These are phyloP conservation scores for Margaritifera margaritifera DNA, from an alignment of 2,888 invertebrate genomes.

Conservation along the genomic window DNA sequence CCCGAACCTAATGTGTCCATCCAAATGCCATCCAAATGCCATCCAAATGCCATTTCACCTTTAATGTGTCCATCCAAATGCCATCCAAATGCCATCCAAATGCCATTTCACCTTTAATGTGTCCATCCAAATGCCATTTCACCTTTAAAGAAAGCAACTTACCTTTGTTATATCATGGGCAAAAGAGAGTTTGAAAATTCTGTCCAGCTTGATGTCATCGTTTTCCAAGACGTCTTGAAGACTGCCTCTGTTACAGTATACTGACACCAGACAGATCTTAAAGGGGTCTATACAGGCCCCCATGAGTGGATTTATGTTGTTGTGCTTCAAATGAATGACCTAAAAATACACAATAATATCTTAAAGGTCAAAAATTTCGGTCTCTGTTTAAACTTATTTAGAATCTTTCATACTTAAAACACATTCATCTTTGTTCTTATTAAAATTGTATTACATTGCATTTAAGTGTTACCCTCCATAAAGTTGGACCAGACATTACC, in stretches of 20 bases:
- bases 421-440: too few relatives aligned
- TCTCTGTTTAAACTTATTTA: background rate
- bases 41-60: too few relatives aligned
- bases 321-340: slow-evolving; percentile 89
- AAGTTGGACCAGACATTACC: background rate
- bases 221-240: slow-evolving; percentile 73
- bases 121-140: too few relatives aligned
- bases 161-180: slow-evolving; percentile 61
- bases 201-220: slow-evolving; percentile 63
- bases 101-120: too few relatives aligned
- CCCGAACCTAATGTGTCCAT: too few relatives aligned
- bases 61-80: too few relatives aligned
- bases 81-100: too few relatives aligned
- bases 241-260: slow-evolving; percentile 88
- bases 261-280: slow-evolving; percentile 83
- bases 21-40: too few relatives aligned
- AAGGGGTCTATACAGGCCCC: slow-evolving; percentile 88
- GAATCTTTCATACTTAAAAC: too few relatives aligned
- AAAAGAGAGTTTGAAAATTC: slow-evolving; percentile 66
- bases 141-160: slow-evolving; percentile 4
- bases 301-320: slow-evolving; percentile 87
- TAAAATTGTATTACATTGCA: background rate
- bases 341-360: slow-evolving; percentile 67
- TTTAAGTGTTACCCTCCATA: background rate
- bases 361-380: background rate